phyloP scores from a whole-genome alignment of 2,888 invertebrate genomes.

The Drosophila paranaensis region DNA sequence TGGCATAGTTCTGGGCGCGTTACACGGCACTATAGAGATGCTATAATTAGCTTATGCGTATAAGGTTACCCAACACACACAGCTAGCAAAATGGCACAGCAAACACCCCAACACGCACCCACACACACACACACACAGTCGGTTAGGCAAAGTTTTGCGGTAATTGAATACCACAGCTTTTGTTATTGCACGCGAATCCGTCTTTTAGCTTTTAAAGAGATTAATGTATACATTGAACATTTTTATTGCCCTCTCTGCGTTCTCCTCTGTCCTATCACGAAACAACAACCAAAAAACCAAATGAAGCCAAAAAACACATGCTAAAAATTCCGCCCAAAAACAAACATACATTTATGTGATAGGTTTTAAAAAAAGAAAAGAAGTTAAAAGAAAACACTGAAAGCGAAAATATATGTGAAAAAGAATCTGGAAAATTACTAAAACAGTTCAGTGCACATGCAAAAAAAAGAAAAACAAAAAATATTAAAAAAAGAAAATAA shows the following conservation, averaged over 20 bases:
- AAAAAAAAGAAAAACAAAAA: background rate
- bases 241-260: slow-evolving; percentile 35
- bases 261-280: slow-evolving; percentile 34
- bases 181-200: slow-evolving; percentile 70
- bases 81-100: slow-evolving; percentile 39
- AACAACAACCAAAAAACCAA: background rate
- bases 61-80: slow-evolving; percentile 32
- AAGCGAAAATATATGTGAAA: slow-evolving; percentile 32
- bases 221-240: slow-evolving; percentile 50
- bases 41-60: slow-evolving; percentile 56
- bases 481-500: background rate
- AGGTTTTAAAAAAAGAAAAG: slow-evolving; percentile 75
- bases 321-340: slow-evolving; percentile 80
- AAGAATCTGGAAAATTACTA: slow-evolving; percentile 28
- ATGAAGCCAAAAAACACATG: slow-evolving; percentile 58
- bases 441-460: slow-evolving; percentile 12
- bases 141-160: slow-evolving; percentile 38
- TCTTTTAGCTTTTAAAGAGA: slow-evolving; percentile 73
- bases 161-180: slow-evolving; percentile 48
- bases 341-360: slow-evolving; percentile 81
- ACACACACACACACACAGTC: background rate
- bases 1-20: slow-evolving; percentile 65
- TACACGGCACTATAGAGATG: slow-evolving; percentile 58
- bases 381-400: slow-evolving; percentile 24
- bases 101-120: slow-evolving; percentile 9